Base-by-base conservation (phyloP, 2,888 invertebrate genomes). In the Athripsodes cinereus region DNA sequence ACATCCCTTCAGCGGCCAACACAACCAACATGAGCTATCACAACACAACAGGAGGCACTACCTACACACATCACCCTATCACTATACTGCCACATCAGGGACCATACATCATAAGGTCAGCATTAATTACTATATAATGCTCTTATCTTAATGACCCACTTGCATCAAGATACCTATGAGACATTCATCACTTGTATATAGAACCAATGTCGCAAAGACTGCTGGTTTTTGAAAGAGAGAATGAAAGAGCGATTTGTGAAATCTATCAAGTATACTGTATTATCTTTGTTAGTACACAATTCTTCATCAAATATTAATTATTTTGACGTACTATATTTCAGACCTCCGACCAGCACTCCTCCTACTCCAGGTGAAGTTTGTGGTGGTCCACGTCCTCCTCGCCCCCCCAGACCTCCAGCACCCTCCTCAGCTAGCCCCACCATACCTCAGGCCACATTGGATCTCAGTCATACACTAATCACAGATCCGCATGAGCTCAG, bases 401-500 rank as follows among this genome's bases (percentile, higher is more conserved):
- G 16, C 31, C 64, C 53, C 67, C 66, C 20, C 69, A 70, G 55
- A 70, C 69, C 64, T 61, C 79, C 0, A 75, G 77, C 64, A 70
- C 81, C 72, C 57, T 68, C 70, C 22, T 71, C 71, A 52, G 81
- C 81, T 26, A 81, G 81, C 34, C 78, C 71, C 2, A 78, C 71
- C 19, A 73, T 83, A 3, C 84, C 84, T 0, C 69, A 80, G 2
- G 84, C 84, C 3, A 83, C 83, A 13, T 71, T 85, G 57, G 85
- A 85, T 69, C 73, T 85, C 16, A 84, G 83, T 68, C 83, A 83
- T 69, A 72, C 73, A 2, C 71, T 74, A 16, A 73, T 71, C 10
- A 72, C 74, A 19, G 83, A 82, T 67, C 80, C 84, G 1, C 85
- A 84, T 67, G 85, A 85, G 69, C 79, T 85, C 57, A 85, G 84